phyloP scores from a whole-genome alignment of 2,888 invertebrate genomes.

The Hypomecis punctinalis region DNA sequence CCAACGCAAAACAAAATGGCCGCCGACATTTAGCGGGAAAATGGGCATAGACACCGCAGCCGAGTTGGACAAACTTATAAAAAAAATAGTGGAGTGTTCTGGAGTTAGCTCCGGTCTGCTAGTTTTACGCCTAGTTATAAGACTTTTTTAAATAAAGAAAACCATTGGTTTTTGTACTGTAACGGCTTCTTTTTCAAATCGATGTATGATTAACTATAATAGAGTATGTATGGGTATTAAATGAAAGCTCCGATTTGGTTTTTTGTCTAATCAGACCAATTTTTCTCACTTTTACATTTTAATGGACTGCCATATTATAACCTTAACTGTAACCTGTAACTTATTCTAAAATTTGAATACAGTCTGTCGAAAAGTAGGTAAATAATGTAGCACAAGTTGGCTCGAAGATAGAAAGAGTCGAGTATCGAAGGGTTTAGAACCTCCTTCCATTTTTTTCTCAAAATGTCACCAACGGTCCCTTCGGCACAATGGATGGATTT shows the following conservation, averaged over 20 bases:
- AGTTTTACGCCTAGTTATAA: slow-evolving; percentile 73
- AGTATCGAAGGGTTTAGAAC: slow-evolving; percentile 6
- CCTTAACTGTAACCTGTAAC: slow-evolving; percentile 68
- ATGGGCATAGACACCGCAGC: slow-evolving; percentile 30
- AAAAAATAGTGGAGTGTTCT: slow-evolving; percentile 39
- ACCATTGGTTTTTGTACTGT: slow-evolving; percentile 75
- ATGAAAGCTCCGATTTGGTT: slow-evolving; percentile 63
- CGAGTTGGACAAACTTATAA: slow-evolving; percentile 17
- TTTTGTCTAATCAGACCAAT: slow-evolving; percentile 80
- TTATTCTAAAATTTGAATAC: slow-evolving; percentile 44
- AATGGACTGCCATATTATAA: slow-evolving; percentile 74
- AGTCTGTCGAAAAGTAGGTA: slow-evolving; percentile 16
- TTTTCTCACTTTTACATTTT: slow-evolving; percentile 79
- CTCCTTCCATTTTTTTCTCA: slow-evolving; percentile 3
- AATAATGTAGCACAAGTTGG: not conserved
- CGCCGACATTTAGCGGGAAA: slow-evolving; percentile 45
- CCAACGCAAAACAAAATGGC: slow-evolving; percentile 55
- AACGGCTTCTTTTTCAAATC: slow-evolving; percentile 78
- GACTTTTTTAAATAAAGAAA: slow-evolving; percentile 72
- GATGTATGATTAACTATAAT: slow-evolving; percentile 65
- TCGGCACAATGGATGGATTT: slow-evolving; percentile 55
- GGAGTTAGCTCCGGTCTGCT: slow-evolving; percentile 74
- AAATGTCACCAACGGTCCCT: slow-evolving; percentile 26
- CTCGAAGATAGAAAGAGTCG: not conserved
- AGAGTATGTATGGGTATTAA: slow-evolving; percentile 64